Percentiles rank a stretch among this genome's conserved stretches.
phyloP scores from a whole-genome alignment of 2,113 vertebrate species.

The Atherinomorus stipes region DNA sequence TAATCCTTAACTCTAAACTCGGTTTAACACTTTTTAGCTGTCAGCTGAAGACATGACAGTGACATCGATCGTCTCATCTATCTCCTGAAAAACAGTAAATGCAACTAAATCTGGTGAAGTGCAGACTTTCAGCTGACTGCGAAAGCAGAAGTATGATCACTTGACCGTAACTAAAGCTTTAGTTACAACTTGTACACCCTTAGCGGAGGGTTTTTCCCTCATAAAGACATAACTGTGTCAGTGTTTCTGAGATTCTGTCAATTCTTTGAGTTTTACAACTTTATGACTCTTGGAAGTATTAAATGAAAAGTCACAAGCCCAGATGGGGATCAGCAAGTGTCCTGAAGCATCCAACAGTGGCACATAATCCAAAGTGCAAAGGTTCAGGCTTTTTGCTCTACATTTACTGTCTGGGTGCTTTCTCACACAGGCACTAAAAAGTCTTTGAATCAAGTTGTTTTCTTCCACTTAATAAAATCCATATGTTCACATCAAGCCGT shows the following conservation, averaged over 20 bases:
- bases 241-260: neutral
- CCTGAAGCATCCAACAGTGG: no score
- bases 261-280: neutral
- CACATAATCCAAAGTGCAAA: no score
- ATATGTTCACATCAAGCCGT: constrained; percentile 15
- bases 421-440: neutral
- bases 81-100: neutral
- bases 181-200: neutral
- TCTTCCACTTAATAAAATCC: constrained; percentile 37
- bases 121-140: neutral
- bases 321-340: neutral
- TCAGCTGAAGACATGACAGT: neutral
- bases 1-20: neutral
- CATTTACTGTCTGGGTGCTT: no score
- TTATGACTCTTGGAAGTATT: neutral
- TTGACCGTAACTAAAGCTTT: neutral
- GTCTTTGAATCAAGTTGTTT: neutral
- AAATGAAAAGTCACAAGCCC: no score
- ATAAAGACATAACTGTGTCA: neutral
- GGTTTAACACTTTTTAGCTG: neutral
- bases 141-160: neutral
- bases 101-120: neutral
- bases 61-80: neutral
- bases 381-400: no score
- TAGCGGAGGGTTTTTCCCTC: no score